phyloP scores from a whole-genome alignment of 2,113 vertebrate genomes.

The Neoarius graeffei region DNA sequence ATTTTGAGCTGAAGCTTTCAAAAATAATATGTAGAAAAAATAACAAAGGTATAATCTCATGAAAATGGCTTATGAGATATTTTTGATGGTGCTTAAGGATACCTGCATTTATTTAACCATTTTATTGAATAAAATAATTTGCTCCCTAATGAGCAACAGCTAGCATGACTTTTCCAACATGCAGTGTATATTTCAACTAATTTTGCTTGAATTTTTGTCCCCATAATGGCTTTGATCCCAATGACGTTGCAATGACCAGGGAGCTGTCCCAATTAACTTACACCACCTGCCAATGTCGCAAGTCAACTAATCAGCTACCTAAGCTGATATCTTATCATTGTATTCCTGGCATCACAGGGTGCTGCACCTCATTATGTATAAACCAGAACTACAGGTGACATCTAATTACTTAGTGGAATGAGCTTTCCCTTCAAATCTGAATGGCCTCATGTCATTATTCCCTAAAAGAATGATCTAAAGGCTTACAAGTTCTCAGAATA shows the following conservation, averaged over 20 bases:
- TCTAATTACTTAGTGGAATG: neutral
- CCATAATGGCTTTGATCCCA: neutral
- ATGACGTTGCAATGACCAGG: neutral
- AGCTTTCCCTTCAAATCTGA: neutral
- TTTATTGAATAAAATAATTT: too few species aligned
- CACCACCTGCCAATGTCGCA: conserved; percentile 5
- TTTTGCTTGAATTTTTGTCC: neutral
- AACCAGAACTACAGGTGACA: neutral
- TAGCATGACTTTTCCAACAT: neutral
- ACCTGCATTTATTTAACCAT: neutral
- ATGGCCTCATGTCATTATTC: neutral
- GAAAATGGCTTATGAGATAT: neutral
- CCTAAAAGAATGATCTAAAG: neutral
- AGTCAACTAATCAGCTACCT: neutral
- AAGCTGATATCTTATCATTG: conserved; percentile 8
- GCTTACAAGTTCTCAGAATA: neutral
- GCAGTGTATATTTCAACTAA: neutral
- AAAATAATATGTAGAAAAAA: neutral
- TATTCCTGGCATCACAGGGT: neutral
- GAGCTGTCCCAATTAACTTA: neutral
- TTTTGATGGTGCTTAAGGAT: neutral
- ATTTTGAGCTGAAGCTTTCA: neutral
- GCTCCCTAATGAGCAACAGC: neutral
- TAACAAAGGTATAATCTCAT: neutral
- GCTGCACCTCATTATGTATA: neutral